Evolutionary conservation across 1,140 invertebrate genomes (phyloP), one percentile per base, ranked within the genome.

Genomic region (Drosophila trapezifrons): DNA sequence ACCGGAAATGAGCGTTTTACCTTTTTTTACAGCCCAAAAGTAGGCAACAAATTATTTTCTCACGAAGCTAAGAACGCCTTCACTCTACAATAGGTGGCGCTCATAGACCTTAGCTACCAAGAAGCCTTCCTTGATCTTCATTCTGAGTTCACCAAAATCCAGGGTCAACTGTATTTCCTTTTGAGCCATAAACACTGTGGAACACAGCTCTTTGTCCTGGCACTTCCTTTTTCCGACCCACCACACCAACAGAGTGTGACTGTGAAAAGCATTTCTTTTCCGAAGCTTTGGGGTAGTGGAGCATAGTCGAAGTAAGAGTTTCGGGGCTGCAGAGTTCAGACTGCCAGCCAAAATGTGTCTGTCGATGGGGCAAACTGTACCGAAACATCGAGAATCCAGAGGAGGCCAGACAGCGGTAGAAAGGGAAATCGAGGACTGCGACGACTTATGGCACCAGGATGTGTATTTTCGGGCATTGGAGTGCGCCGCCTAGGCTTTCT

Each of bases 241-340:
- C 32, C 27, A 38, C 32, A 47, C 42, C 17, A 40, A 27, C 17
- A 18, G 13, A 20, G 3, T 17, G 17, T 2, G 20, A 29, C 27
- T 67, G 38, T 37, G 46, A 70, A 47, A 66, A 62, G 51, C 56
- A 64, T 64, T 70, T 74, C 70, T 57, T 75, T 57, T 40, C 20
- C 37, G 10, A 42, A 78, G 65, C 69, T 84, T 90, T 90, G 85
- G 80, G 85, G 85, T 90, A 90, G 78, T 85, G 85, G 85, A 84
- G 85, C 85, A 46, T 40, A 22, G 52, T 35, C 35, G 27, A 18
- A 55, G 57, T 10, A 49, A 18, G 65, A 58, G 67, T 32, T 52
- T 27, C 25, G 46, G 22, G 29, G 29, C 13, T 32, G 37, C n/a
- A n/a, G n/a, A 27, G 20, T 9, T n/a, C 62, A 66, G 75, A 42